Conservation (phyloP, 2,888 invertebrate genomes). For the Cephus pygmeus region DNA sequence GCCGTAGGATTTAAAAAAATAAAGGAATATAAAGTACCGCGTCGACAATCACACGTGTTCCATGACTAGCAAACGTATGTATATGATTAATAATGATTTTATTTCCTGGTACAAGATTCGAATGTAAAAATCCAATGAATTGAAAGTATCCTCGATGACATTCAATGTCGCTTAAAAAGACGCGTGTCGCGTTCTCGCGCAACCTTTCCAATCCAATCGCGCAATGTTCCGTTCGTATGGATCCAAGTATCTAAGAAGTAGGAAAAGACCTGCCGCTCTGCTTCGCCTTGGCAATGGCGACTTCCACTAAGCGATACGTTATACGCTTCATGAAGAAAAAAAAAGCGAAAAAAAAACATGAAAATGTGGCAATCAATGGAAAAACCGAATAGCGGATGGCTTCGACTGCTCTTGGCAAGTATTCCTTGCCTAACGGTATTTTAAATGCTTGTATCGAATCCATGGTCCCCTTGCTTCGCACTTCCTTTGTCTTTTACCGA, state of each 20-base stretch:
- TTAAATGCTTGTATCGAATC: slow-evolving; percentile 45
- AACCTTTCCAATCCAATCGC: not conserved
- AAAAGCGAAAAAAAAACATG: too few relatives aligned
- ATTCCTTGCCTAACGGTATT: slow-evolving; percentile 47
- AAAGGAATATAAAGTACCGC: not conserved
- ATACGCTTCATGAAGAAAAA: not conserved
- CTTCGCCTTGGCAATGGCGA: not conserved
- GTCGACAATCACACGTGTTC: not conserved
- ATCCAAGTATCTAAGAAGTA: not conserved
- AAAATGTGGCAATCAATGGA: not conserved
- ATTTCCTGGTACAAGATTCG: not conserved
- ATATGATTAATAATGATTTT: not conserved
- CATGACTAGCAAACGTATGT: not conserved
- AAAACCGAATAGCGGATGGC: not conserved
- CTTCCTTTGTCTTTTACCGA: slow-evolving; percentile 22
- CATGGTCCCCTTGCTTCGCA: slow-evolving; percentile 27
- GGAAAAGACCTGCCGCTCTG: not conserved
- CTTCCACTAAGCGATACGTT: not conserved
- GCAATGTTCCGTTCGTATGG: not conserved
- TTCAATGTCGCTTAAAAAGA: not conserved
- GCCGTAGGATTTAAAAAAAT: not conserved
- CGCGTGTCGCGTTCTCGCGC: not conserved
- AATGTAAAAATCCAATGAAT: not conserved
- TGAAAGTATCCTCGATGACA: not conserved
- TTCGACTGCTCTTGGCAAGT: slow-evolving; percentile 12